Percentiles rank a stretch among this genome's conserved stretches.
phyloP scores from a whole-genome alignment of 2,888 invertebrate genomes.

The Drosophila anomalipes region DNA sequence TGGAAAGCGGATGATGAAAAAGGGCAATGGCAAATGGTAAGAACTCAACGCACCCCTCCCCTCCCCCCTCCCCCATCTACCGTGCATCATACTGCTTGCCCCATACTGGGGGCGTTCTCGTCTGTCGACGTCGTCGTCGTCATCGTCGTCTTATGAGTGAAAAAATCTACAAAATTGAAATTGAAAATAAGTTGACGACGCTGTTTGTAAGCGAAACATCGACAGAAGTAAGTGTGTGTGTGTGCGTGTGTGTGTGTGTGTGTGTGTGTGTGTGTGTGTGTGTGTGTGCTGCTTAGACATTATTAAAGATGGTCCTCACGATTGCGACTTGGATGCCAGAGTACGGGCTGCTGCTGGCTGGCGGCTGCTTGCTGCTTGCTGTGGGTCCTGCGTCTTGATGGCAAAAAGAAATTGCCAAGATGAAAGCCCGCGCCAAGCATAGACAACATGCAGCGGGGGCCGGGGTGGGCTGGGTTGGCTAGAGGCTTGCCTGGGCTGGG shows the following conservation, averaged over 20 bases:
- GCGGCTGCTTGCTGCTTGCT: slow-evolving; percentile 3
- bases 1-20: slow-evolving; percentile 49
- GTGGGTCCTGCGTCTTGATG: slow-evolving; percentile 40
- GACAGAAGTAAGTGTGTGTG: neutral
- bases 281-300: slow-evolving; percentile 66
- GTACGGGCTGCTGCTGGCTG: neutral
- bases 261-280: neutral
- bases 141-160: slow-evolving; percentile 64
- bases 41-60: slow-evolving; percentile 15
- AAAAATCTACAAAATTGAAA: slow-evolving; percentile 80
- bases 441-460: slow-evolving; percentile 49
- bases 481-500: neutral
- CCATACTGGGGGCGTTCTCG: slow-evolving; percentile 12
- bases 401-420: slow-evolving; percentile 77
- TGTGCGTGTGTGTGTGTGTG: neutral
- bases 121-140: slow-evolving; percentile 33
- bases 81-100: slow-evolving; percentile 24
- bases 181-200: slow-evolving; percentile 79
- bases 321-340: slow-evolving; percentile 38
- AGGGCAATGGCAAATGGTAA: slow-evolving; percentile 43
- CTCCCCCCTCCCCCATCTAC: neutral
- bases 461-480: slow-evolving; percentile 9
- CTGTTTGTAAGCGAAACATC: slow-evolving; percentile 48
- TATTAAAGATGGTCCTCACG: slow-evolving; percentile 77
- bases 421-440: slow-evolving; percentile 64